Percentiles rank a stretch among this genome's conserved stretches.
Evolutionary conservation across 92 coral and sea anemone species (phyloP).

Genomic region (Epizoanthus rinbou): DNA sequence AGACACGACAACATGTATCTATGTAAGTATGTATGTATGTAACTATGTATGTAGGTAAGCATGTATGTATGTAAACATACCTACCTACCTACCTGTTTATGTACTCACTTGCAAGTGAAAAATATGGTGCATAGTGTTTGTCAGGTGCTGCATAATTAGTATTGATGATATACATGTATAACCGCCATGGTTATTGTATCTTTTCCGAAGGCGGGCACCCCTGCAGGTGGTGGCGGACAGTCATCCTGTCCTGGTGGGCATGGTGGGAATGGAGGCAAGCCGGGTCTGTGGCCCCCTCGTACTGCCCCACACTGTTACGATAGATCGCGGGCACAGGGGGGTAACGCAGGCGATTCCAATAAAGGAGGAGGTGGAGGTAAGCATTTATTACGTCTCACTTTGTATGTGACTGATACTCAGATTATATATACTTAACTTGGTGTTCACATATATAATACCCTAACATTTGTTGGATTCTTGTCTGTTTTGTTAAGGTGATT

Average conservation of each 20-base stretch:
- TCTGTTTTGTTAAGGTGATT: constrained; percentile 12
- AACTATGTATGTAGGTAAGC: too few species aligned
- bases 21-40: too few species aligned
- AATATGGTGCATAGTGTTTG: too few species aligned
- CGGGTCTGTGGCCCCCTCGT: constrained; percentile 31
- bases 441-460: too few species aligned
- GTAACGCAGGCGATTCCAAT: constrained; percentile 31
- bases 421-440: not conserved
- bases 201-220: constrained; percentile 33
- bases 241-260: constrained; percentile 50
- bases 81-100: too few species aligned
- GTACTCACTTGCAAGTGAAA: too few species aligned
- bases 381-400: not conserved
- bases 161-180: too few species aligned
- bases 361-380: constrained; percentile 52
- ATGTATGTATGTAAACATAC: too few species aligned
- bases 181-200: not conserved
- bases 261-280: constrained; percentile 47
- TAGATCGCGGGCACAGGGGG: constrained; percentile 35
- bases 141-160: too few species aligned
- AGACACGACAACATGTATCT: too few species aligned
- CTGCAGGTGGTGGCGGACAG: constrained; percentile 58
- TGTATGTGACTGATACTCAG: not conserved
- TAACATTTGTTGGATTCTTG: not conserved
- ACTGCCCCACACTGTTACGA: constrained; percentile 37